A percentile compares a stretch with the other conserved stretches of the same genome.
Evolutionary conservation across 2,888 invertebrate genomes (phyloP).

Genomic region (Drosophila imparisetae): DNA sequence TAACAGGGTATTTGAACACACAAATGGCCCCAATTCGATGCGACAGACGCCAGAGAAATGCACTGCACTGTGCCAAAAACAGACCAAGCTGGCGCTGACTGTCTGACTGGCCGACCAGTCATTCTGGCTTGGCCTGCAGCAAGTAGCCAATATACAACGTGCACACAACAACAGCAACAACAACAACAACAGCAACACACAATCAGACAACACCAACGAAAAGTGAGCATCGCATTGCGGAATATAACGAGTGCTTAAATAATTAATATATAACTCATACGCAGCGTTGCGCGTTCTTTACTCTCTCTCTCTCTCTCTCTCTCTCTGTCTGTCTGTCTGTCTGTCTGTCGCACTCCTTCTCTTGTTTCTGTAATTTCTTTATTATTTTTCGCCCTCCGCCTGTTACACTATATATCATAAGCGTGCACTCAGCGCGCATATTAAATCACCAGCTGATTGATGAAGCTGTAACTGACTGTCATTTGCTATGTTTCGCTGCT

Average conservation of each 20-base stretch:
- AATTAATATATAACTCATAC: slow-evolving; percentile 80
- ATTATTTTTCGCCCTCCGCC: slow-evolving; percentile 4
- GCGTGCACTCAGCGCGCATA: slow-evolving; percentile 69
- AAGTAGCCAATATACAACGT: slow-evolving; percentile 17
- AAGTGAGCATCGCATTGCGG: slow-evolving; percentile 57
- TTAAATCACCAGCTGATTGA: slow-evolving; percentile 77
- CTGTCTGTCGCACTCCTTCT: not conserved
- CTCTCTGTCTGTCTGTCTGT: not conserved
- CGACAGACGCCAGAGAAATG: slow-evolving; percentile 73
- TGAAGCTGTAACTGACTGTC: slow-evolving; percentile 50
- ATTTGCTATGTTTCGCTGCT: slow-evolving; percentile 8
- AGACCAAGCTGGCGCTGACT: slow-evolving; percentile 49
- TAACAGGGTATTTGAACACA: slow-evolving; percentile 45
- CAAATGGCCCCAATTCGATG: slow-evolving; percentile 64
- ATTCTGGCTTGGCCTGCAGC: slow-evolving; percentile 26
- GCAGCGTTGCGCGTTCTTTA: slow-evolving; percentile 52
- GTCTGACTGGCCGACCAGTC: slow-evolving; percentile 6
- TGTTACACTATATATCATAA: slow-evolving; percentile 57
- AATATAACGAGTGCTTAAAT: slow-evolving; percentile 75
- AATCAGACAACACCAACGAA: slow-evolving; percentile 24
- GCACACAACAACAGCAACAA: slow-evolving; percentile 14
- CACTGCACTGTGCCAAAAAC: slow-evolving; percentile 75
- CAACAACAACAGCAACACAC: slow-evolving; percentile 26
- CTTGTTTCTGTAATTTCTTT: slow-evolving; percentile 2
- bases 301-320: not conserved